Base-by-base conservation (phyloP, 1,140 invertebrate genomes). In the Patella vulgata region DNA sequence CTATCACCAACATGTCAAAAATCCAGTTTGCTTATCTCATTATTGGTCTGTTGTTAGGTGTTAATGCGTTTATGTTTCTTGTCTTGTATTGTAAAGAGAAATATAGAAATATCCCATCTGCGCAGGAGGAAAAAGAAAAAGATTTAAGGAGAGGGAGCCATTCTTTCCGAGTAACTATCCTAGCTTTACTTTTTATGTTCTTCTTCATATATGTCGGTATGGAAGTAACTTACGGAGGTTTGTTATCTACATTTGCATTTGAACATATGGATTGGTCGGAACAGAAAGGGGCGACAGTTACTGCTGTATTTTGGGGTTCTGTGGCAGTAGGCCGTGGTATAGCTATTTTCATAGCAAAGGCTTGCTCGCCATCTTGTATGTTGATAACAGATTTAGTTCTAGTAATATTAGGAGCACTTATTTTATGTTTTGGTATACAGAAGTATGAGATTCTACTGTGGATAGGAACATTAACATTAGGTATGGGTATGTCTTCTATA, bases 401-500 rank as follows among this genome's bases (percentile, higher is more conserved):
- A 39, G 75, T 82, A 44, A 55, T 81, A 1, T 40, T 82, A 1
- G 84, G 84, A n/a, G 73, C 81, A 0, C 30, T 83, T 19, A 70
- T 85, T 14, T 65, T 87, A 19, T 68, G 77, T 6, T 72, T 83
- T 65, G 77, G 78, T n/a, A 74, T 82, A 1, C 61, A 71, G 12
- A 59, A 63, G 9, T 61, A 69, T 11, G 70, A 80, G 36, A 69
- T 59, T 21, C 28, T 72, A 2, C 48, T 81, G 19, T 81, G 79
- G 79, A 39, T 75, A 9, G 77, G 77, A 21, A 81, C 79, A 2
- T 46, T 78, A 23, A 68, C 66, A 14, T 47, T 79, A 19, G 87
- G 86, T 9, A 58, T 87, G 4, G 86, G 87, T 54, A 73, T 87
- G 68, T 84, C 87, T 0, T 86, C 86, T 9, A 80, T 87, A 12